A percentile compares a stretch with the other conserved stretches of the same genome.
Conservation (phyloP, 2,888 invertebrate genomes). For the Amiota communis region DNA sequence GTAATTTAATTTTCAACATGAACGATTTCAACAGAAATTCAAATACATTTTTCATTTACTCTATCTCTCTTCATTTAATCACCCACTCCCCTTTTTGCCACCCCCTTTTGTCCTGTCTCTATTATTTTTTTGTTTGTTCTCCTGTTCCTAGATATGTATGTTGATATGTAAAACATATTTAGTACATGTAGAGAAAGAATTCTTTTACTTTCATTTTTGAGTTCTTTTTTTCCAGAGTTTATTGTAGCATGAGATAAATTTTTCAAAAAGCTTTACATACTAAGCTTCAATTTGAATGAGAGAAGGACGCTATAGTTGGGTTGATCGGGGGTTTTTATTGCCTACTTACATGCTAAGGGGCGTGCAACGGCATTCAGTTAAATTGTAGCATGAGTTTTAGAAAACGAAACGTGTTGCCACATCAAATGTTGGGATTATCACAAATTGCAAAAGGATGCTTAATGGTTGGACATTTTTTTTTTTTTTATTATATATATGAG, state of each 20-base stretch:
- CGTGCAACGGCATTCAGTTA: neutral
- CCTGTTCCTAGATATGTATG: neutral
- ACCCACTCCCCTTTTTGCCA: neutral
- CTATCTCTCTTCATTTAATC: neutral
- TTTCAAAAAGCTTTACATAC: too few species aligned
- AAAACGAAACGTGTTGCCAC: conserved; percentile 55
- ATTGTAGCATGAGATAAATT: too few species aligned
- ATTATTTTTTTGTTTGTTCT: neutral
- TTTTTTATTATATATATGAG: conserved; percentile 14
- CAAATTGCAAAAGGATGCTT: conserved; percentile 49
- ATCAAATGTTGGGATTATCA: conserved; percentile 60
- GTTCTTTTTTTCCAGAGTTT: too few species aligned
- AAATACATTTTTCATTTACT: conserved; percentile 8
- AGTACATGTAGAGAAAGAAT: neutral
- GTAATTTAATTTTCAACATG: conserved; percentile 30
- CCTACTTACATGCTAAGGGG: too few species aligned
- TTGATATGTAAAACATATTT: neutral
- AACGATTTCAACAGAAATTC: conserved; percentile 10
- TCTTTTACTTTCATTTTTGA: too few species aligned
- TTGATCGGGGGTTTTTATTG: too few species aligned
- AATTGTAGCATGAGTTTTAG: neutral
- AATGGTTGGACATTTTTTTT: conserved; percentile 21
- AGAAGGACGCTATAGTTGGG: too few species aligned
- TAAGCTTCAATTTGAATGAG: too few species aligned
- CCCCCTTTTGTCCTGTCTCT: neutral